A percentile compares a stretch with the other conserved stretches of the same genome.
Conservation (phyloP, 2,888 invertebrate species). For the Cataglyphis altisquamis region DNA sequence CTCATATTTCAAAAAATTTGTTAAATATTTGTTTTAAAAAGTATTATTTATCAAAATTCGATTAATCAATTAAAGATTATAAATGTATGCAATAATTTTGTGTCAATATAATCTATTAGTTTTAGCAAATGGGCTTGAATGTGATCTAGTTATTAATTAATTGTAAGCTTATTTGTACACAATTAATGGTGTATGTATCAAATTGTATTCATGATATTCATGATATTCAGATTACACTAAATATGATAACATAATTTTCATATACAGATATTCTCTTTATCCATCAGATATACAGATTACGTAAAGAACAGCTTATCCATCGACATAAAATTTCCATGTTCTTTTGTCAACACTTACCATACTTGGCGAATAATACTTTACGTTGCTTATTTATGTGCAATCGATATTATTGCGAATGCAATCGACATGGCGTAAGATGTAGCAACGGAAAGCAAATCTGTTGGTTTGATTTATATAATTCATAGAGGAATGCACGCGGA, state of each 20-base stretch:
- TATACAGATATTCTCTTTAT: background rate
- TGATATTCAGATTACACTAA: slow-evolving; percentile 11
- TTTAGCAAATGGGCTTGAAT: background rate
- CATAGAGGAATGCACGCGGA: slow-evolving; percentile 18
- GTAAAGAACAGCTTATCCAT: background rate
- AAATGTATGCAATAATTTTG: slow-evolving; percentile 20
- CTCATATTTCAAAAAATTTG: background rate
- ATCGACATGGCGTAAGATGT: slow-evolving; percentile 72
- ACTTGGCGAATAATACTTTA: background rate
- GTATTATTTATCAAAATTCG: background rate
- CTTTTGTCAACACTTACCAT: background rate
- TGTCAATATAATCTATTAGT: slow-evolving; percentile 5
- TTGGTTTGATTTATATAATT: slow-evolving; percentile 69
- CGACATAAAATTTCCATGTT: background rate
- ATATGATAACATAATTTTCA: background rate
- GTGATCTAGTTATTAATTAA: slow-evolving; percentile 23
- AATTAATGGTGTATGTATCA: slow-evolving; percentile 2
- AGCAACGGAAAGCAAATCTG: slow-evolving; percentile 63
- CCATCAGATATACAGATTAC: background rate
- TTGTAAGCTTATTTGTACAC: background rate
- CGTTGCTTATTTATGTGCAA: slow-evolving; percentile 26
- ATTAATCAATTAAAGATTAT: background rate
- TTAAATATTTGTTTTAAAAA: background rate
- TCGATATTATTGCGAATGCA: slow-evolving; percentile 77
- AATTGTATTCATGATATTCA: background rate